These are phyloP conservation scores for Zelleria hepariella DNA, from an alignment of 2,888 invertebrate genomes.

Conservation along the genomic window DNA sequence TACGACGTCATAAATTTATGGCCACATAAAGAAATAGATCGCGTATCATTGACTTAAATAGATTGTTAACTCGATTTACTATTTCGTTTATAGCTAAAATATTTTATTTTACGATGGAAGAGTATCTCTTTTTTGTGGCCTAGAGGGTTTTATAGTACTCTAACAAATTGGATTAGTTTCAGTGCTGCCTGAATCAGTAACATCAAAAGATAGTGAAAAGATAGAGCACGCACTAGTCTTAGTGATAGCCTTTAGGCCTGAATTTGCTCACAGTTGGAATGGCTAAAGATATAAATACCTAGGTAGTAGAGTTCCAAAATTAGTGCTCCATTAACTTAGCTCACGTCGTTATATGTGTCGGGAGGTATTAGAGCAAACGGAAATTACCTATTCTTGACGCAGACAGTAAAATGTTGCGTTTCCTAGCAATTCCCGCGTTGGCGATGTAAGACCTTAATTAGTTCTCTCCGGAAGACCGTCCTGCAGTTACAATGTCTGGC, in stretches of 20 bases:
- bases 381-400: not conserved
- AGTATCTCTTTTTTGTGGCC: not conserved
- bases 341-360: too few species aligned
- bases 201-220: too few species aligned
- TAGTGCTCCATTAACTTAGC: not conserved
- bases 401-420: not conserved
- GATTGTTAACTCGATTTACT: not conserved
- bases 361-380: too few species aligned
- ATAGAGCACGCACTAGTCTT: too few species aligned
- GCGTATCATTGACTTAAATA: not conserved
- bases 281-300: not conserved
- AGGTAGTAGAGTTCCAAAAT: not conserved
- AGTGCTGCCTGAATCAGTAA: too few species aligned
- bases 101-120: not conserved
- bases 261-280: too few species aligned
- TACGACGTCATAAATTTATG: not conserved
- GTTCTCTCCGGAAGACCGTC: slow-evolving; percentile 10
- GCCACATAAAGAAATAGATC: not conserved
- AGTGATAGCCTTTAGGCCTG: too few species aligned
- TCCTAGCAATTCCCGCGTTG: not conserved
- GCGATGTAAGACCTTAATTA: slow-evolving; percentile 11
- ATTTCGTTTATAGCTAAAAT: not conserved
- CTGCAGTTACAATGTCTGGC: not conserved
- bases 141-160: not conserved
- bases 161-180: not conserved